Conservation (phyloP, 2,113 vertebrate species). For the Eudyptes chrysolophus region DNA sequence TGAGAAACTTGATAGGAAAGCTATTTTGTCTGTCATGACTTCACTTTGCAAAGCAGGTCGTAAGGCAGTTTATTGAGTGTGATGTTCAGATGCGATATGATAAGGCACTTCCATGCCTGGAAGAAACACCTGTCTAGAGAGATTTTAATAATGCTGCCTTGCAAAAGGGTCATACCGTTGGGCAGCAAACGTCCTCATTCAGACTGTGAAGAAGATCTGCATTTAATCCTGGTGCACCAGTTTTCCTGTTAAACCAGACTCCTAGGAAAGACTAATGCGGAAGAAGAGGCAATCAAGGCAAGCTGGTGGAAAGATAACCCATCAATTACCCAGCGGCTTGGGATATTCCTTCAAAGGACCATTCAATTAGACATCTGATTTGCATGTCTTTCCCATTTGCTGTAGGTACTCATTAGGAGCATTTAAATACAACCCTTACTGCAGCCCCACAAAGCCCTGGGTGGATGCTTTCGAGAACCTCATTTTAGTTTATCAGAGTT, state of each 20-base stretch:
- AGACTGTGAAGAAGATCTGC: not conserved
- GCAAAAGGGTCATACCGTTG: not conserved
- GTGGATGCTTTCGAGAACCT: constrained; percentile 65
- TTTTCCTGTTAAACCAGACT: constrained; percentile 64
- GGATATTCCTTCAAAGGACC: constrained; percentile 70
- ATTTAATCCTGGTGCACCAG: not conserved
- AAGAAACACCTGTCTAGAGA: constrained; percentile 6
- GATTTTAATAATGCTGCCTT: constrained; percentile 2
- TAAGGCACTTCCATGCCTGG: not conserved
- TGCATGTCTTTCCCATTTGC: constrained; percentile 70
- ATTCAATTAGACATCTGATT: constrained; percentile 67
- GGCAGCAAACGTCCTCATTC: not conserved
- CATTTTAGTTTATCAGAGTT: constrained; percentile 62
- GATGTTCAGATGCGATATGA: not conserved
- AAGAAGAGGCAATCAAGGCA: constrained; percentile 58
- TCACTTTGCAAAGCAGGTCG: not conserved
- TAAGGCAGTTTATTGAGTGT: not conserved
- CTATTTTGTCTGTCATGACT: not conserved
- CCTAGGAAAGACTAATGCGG: constrained; percentile 42
- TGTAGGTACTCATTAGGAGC: constrained; percentile 63
- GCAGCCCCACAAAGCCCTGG: constrained; percentile 61
- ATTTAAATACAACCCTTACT: constrained; percentile 67
- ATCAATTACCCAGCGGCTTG: constrained; percentile 65
- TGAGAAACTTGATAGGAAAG: not conserved
- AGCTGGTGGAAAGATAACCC: constrained; percentile 57